Evolutionary conservation across 2,797 vertebrate genomes (phyloP), one percentile per base, ranked within the genome.

Genomic region (Ispidina lecontei): DNA sequence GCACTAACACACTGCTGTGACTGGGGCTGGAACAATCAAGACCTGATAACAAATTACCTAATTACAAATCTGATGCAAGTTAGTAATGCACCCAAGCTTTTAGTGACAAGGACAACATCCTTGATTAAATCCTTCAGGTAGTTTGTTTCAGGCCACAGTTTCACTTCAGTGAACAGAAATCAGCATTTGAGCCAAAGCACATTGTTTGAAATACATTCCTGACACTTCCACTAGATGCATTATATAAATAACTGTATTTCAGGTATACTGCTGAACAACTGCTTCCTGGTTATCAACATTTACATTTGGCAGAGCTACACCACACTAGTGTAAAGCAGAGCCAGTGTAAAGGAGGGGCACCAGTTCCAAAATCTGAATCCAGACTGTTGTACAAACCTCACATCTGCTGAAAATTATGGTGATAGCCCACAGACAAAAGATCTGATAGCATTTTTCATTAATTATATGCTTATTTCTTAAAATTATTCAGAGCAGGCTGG

Each of bases 401-500:
- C 2, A 21, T 82, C 81, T 72, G 8, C 47, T 52, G 23, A 47
- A 81, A 93, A 82, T 56, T 64, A 74, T 28, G 37, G 58, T 47
- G 29, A 64, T 22, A 84, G 35, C 41, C 81, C 55, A 71, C 23
- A 82, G 73, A 56, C 56, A 84, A 69, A 88, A 91, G 54, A 93
- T 82, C 75, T 67, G 47, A 80, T 81, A 90, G 17, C 33, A 75
- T 80, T 96, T 90, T 84, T 68, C 70, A 89, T 91, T 95, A 87
- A 94, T 90, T 58, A 87, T 89, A 44, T 79, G 56, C 74, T 60
- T 13, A 92, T 74, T 94, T 54, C 28, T 89, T 82, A 44, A 90
- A 88, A 89, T 93, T 78, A 95, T 88, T 72, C 80, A 83, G 93
- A 92, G 37, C 44, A 91, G 67, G 22, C 51, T 92, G 71, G 69